Evolutionary conservation across 2,888 invertebrate species (phyloP).

Genomic region (Ichneumon xanthorius): DNA sequence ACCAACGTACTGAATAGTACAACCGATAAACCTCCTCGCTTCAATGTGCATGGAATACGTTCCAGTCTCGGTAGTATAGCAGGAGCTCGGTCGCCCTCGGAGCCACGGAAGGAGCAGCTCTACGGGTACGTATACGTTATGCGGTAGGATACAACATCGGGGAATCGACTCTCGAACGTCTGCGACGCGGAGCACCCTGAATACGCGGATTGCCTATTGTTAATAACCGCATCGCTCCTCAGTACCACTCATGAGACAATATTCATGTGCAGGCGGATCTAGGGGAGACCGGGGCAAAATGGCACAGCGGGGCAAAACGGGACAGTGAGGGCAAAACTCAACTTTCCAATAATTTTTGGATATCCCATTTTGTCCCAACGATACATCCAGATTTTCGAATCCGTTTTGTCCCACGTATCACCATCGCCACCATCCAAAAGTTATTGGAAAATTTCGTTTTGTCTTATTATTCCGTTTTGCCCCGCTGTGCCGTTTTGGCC

Average conservation of each 20-base stretch:
- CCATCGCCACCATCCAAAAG: too few relatives aligned
- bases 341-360: too few relatives aligned
- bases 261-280: constrained; percentile 12
- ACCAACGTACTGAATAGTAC: constrained; percentile 22
- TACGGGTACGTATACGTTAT: constrained; percentile 65
- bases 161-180: constrained; percentile 76
- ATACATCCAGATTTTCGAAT: too few relatives aligned
- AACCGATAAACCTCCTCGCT: constrained; percentile 57
- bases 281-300: too few relatives aligned
- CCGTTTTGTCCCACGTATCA: too few relatives aligned
- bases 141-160: constrained; percentile 66
- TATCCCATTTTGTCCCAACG: too few relatives aligned
- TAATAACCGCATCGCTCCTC: constrained; percentile 66
- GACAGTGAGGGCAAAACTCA: too few relatives aligned
- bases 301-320: too few relatives aligned
- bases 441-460: too few relatives aligned
- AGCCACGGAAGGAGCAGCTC: constrained; percentile 12
- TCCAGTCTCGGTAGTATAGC: constrained; percentile 30
- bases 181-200: constrained; percentile 71
- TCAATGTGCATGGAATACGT: constrained; percentile 7
- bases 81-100: background rate
- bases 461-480: too few relatives aligned
- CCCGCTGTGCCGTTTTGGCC: too few relatives aligned
- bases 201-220: constrained; percentile 79
- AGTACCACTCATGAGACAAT: constrained; percentile 62